Percentiles rank a stretch among this genome's conserved stretches.
Evolutionary conservation across 2,888 invertebrate species (phyloP).

Genomic region (Cataglyphis livida): DNA sequence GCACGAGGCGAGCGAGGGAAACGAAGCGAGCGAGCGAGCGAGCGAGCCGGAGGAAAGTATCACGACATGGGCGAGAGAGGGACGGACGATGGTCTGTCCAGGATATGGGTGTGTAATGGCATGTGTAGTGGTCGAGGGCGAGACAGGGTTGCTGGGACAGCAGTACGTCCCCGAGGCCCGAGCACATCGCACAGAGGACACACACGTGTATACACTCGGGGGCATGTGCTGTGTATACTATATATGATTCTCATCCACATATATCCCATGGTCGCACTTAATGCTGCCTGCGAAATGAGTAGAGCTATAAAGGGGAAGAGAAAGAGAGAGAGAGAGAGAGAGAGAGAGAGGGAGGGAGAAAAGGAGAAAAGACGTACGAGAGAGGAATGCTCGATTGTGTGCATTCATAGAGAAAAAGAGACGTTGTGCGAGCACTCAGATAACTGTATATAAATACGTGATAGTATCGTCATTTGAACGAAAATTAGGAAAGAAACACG

Average conservation of each 20-base stretch:
- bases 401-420: constrained; percentile 18
- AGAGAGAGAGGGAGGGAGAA: constrained; percentile 17
- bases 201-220: constrained; percentile 47
- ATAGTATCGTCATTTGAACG: constrained; percentile 53
- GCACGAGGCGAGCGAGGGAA: constrained; percentile 52
- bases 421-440: constrained; percentile 63
- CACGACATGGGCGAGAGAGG: constrained; percentile 38
- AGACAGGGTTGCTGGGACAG: constrained; percentile 68
- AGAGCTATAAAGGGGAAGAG: constrained; percentile 58
- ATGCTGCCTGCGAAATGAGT: constrained; percentile 75
- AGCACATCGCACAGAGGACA: constrained; percentile 53
- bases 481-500: constrained; percentile 33
- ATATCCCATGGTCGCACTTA: constrained; percentile 75
- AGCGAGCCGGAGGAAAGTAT: constrained; percentile 38
- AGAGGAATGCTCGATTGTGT: constrained; percentile 43
- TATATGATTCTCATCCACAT: constrained; percentile 71
- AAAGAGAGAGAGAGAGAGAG: constrained; percentile 25
- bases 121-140: constrained; percentile 59
- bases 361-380: constrained; percentile 21
- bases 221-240: constrained; percentile 52
- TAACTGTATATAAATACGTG: constrained; percentile 68
- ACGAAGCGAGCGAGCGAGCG: constrained; percentile 38
- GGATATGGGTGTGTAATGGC: constrained; percentile 61
- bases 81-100: constrained; percentile 46
- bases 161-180: constrained; percentile 73